Evolutionary conservation across 2,888 invertebrate genomes (phyloP), one percentile per base, ranked within the genome.

Genomic region (Stictocephala bisonia): DNA sequence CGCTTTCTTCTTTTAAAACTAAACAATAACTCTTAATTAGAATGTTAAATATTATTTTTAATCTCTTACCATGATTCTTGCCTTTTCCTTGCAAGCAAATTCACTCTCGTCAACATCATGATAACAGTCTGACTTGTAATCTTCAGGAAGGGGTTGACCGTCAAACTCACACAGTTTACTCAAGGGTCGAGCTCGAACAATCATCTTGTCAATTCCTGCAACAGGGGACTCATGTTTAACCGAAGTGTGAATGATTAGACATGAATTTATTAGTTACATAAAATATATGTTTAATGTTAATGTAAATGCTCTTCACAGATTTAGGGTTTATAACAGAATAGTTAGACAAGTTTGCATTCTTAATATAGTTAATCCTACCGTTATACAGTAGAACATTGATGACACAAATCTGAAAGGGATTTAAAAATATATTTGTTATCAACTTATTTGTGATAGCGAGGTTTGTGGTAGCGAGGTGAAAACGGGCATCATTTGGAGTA

Each of bases 31-130:
- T 87, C 87, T 87, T 87, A 78, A 87, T 86, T 79, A 81, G 81
- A 11, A 11, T 51, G 40, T 69, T 22, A 35, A 9, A 11, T 35
- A 35, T 7, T 35, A 22, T 3, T 56, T 26, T 58, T 4, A 60
- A 31, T 2, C 22, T 20, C 86, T 88, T 84, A 92, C 92, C 92
- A 92, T 91, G 80, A 93, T 92, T 82, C 92, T 86, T 82, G 90
- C 90, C 82, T 93, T 93, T 83, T 93, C 93, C 83, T 92, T 91
- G 85, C 93, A 93, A 2, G 93, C 93, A 82, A 90, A 93, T 77
- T 91, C 90, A 24, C 90, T 88, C 84, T 93, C 93, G 83, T 93
- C 93, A 18, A 93, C 89, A 82, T 93, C 91, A 82, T 91, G 90
- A 84, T 91, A 93, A 81, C 93, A 93, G 80, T 93, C 93, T 64